Percentiles rank a stretch among this genome's conserved stretches.
Evolutionary conservation across 1,140 invertebrate species (phyloP).

Genomic region (Diplogasteroides magnus): DNA sequence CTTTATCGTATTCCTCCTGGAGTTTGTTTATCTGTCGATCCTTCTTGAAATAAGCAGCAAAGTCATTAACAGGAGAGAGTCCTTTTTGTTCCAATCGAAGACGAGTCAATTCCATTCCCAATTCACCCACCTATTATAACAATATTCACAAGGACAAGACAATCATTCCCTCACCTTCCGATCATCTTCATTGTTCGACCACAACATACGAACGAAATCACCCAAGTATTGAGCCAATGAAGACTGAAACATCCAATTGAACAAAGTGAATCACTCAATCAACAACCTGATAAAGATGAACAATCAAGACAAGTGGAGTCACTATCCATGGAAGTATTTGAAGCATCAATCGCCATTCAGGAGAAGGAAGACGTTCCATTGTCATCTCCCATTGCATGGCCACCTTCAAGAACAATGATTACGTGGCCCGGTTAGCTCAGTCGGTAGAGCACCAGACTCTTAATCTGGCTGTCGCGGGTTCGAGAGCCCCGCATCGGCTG

Average conservation of each 20-base stretch:
- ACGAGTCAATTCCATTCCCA: neutral
- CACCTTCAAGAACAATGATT: too few relatives aligned
- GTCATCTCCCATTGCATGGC: too few relatives aligned
- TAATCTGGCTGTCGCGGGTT: constrained; percentile 55
- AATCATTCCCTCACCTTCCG: neutral
- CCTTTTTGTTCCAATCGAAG: neutral
- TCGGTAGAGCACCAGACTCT: constrained; percentile 56
- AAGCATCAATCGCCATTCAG: neutral
- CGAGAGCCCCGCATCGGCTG: too few relatives aligned
- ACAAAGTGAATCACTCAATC: neutral
- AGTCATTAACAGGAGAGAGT: neutral
- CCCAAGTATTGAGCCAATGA: neutral
- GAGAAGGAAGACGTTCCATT: too few relatives aligned
- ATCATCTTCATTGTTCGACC: neutral
- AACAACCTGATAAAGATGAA: neutral
- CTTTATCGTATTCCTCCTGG: neutral
- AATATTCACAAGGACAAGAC: neutral
- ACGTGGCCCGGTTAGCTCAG: constrained; percentile 55
- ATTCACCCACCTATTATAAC: neutral
- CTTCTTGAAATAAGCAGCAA: neutral
- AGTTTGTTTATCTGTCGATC: neutral
- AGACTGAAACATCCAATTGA: neutral
- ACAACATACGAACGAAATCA: neutral
- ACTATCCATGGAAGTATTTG: neutral
- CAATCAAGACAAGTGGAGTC: neutral